Evolutionary conservation across 1,140 invertebrate species (phyloP).

Genomic region (Ooceraea biroi): DNA sequence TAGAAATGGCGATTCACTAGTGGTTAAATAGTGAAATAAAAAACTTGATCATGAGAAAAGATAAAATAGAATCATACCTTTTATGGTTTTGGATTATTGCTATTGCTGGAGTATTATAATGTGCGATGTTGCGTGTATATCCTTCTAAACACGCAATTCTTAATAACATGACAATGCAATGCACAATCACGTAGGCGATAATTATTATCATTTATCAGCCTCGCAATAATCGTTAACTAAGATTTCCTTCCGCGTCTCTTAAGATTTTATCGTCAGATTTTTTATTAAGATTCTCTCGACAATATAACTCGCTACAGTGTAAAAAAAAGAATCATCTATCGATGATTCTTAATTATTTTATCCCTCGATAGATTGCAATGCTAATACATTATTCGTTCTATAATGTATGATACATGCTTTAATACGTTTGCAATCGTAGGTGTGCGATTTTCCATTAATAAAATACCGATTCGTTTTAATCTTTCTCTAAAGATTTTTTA

Average conservation of each 20-base stretch:
- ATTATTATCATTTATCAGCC: constrained; percentile 47
- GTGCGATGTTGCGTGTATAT: constrained; percentile 22
- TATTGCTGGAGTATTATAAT: constrained; percentile 14
- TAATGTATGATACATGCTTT: not conserved
- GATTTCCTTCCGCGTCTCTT: constrained; percentile 19
- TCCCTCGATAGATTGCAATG: not conserved
- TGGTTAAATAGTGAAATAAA: constrained; percentile 3
- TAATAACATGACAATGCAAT: constrained; percentile 9
- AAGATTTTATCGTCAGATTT: constrained; percentile 34
- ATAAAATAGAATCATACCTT: not conserved
- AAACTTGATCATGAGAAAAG: not conserved
- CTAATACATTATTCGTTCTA: not conserved
- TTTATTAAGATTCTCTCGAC: constrained; percentile 5
- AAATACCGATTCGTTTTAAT: not conserved
- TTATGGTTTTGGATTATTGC: not conserved
- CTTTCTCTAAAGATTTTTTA: not conserved
- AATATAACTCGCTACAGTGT: constrained; percentile 1
- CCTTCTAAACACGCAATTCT: constrained; percentile 31
- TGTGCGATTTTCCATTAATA: not conserved
- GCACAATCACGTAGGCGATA: constrained; percentile 42
- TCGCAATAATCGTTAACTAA: constrained; percentile 8
- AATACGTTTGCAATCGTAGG: no score
- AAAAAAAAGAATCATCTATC: constrained; percentile 4
- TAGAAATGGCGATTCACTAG: not conserved
- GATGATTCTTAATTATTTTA: constrained; percentile 4